These are phyloP conservation scores for Trilocha varians DNA, from an alignment of 2,888 invertebrate species.

Conservation along the genomic window DNA sequence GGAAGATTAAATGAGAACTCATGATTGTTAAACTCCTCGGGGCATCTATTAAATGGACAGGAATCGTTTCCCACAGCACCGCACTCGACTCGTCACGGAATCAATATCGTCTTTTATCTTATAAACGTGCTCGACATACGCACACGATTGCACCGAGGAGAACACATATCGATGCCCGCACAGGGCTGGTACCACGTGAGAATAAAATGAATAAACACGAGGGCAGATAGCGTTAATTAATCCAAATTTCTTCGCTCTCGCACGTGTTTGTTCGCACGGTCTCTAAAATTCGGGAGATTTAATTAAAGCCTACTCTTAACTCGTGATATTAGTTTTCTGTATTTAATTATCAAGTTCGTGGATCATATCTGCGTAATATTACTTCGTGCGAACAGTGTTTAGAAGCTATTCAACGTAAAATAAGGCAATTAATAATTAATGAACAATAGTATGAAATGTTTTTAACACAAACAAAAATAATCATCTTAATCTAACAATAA, in stretches of 20 bases:
- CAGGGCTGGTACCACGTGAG: slow-evolving; percentile 26
- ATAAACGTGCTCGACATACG: slow-evolving; percentile 64
- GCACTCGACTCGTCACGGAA: slow-evolving; percentile 66
- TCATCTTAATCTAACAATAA: neutral
- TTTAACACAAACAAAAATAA: neutral
- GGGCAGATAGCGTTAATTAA: slow-evolving; percentile 49
- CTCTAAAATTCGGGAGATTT: slow-evolving; percentile 43
- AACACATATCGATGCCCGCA: slow-evolving; percentile 10
- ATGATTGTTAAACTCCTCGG: slow-evolving; percentile 31
- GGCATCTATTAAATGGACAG: slow-evolving; percentile 63
- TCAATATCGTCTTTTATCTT: slow-evolving; percentile 72
- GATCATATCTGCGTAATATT: slow-evolving; percentile 4
- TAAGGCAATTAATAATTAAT: no score
- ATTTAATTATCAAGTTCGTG: slow-evolving; percentile 25
- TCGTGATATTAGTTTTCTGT: slow-evolving; percentile 36
- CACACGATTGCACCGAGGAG: slow-evolving; percentile 24
- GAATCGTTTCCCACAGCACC: slow-evolving; percentile 67
- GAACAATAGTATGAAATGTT: neutral
- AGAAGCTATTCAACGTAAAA: neutral
- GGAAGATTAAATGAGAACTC: neutral
- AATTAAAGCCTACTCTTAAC: slow-evolving; percentile 43
- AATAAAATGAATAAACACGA: slow-evolving; percentile 42
- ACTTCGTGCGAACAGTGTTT: neutral
- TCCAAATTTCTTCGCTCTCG: slow-evolving; percentile 47
- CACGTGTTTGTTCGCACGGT: slow-evolving; percentile 43